Evolutionary conservation across 2,113 vertebrate genomes (phyloP).

Genomic region (Phaethornis superciliosus): DNA sequence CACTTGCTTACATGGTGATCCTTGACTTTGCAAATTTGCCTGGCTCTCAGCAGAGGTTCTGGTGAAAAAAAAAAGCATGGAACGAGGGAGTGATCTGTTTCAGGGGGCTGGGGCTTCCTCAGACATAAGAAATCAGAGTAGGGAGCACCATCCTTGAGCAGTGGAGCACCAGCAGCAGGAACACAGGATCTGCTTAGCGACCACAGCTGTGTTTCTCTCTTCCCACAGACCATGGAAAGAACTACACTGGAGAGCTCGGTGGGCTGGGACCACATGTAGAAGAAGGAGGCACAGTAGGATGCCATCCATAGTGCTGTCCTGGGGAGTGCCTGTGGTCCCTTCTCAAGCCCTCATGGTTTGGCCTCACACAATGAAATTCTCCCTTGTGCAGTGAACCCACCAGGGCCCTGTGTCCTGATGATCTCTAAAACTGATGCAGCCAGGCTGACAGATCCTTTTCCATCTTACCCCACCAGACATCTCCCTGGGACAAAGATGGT

Average conservation of each 20-base stretch:
- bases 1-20: background rate
- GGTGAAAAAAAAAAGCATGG: background rate
- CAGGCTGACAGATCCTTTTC: background rate
- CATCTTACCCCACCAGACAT: background rate
- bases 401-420: background rate
- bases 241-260: background rate
- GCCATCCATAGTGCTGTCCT: background rate
- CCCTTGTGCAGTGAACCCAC: background rate
- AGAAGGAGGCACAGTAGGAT: background rate
- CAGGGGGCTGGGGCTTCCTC: background rate
- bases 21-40: background rate
- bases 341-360: background rate
- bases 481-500: background rate
- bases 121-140: background rate
- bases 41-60: background rate
- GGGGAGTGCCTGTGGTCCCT: background rate
- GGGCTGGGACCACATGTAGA: fast-evolving
- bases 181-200: background rate
- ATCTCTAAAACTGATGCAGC: background rate
- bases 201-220: background rate
- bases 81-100: background rate
- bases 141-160: background rate
- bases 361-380: background rate
- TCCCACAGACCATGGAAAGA: background rate
- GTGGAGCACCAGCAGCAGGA: fast-evolving